phyloP scores from a whole-genome alignment of 2,113 vertebrate genomes.

The Myrmecophaga tridactyla region DNA sequence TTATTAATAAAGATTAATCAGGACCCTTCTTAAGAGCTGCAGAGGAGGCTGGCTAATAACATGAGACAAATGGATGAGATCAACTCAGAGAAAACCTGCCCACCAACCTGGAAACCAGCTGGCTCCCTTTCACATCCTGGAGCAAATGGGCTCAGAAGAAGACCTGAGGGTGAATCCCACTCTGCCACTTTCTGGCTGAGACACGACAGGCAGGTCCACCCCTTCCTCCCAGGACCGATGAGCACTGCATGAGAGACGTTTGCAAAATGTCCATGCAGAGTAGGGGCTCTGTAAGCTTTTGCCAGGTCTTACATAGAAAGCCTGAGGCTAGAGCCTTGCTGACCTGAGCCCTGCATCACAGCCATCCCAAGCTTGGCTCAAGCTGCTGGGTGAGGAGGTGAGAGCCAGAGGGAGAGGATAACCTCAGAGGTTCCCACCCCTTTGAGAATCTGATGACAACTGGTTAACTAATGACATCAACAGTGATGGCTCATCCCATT shows the following conservation, averaged over 20 bases:
- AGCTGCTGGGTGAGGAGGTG: not conserved
- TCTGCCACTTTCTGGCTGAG: not conserved
- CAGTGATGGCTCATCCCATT: not conserved
- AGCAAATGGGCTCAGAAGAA: not conserved
- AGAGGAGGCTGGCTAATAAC: not conserved
- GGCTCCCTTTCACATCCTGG: not conserved
- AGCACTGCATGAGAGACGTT: not conserved
- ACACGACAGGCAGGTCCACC: not conserved
- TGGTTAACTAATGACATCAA: not conserved
- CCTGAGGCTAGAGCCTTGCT: not conserved
- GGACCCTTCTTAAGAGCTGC: not conserved
- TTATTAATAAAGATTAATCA: conserved; percentile 62
- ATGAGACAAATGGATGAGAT: not conserved
- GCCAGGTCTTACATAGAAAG: not conserved
- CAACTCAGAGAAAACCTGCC: not conserved
- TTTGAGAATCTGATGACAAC: not conserved
- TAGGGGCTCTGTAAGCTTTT: not conserved
- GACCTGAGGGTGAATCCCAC: not conserved
- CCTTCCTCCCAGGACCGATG: not conserved
- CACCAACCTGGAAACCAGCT: not conserved
- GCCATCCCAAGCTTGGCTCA: not conserved
- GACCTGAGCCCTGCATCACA: not conserved
- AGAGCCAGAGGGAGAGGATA: not conserved
- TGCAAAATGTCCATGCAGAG: not conserved
- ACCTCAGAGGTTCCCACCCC: not conserved